Conservation (phyloP, 2,113 vertebrate species). For the Rhinopomastus cyanomelas region DNA sequence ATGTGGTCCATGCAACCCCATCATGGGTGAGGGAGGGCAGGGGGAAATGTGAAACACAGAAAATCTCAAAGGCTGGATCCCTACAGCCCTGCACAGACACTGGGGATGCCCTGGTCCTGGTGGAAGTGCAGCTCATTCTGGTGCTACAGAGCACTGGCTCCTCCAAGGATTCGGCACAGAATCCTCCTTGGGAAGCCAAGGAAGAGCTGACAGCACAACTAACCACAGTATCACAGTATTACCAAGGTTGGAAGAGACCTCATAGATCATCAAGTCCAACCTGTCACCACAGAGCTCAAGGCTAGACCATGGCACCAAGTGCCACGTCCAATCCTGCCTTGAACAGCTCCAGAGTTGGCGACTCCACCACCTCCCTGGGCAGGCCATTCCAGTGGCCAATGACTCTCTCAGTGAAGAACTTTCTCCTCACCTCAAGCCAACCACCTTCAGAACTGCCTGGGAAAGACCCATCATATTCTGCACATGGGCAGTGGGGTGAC, state of each 20-base stretch:
- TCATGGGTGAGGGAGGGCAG: background rate
- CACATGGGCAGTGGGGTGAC: rapidly evolving
- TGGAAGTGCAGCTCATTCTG: rapidly evolving
- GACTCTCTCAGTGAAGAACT: no score
- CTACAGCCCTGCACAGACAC: rapidly evolving
- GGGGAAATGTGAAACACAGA: background rate
- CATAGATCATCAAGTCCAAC: no score
- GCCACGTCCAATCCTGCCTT: no score
- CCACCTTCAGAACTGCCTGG: background rate
- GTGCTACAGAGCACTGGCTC: rapidly evolving
- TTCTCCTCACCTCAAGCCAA: no score
- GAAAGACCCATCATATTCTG: background rate
- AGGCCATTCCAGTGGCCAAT: no score
- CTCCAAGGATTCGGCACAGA: rapidly evolving
- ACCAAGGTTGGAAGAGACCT: no score
- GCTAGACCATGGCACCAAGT: no score
- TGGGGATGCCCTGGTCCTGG: rapidly evolving
- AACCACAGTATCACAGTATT: no score
- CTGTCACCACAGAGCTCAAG: no score
- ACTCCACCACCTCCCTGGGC: no score
- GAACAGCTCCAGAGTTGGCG: no score
- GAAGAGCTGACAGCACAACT: background rate
- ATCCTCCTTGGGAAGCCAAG: background rate
- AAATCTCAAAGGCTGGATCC: background rate
- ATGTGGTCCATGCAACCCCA: no score